phyloP scores from a whole-genome alignment of 2,888 invertebrate species.

The Xylophagus ater region DNA sequence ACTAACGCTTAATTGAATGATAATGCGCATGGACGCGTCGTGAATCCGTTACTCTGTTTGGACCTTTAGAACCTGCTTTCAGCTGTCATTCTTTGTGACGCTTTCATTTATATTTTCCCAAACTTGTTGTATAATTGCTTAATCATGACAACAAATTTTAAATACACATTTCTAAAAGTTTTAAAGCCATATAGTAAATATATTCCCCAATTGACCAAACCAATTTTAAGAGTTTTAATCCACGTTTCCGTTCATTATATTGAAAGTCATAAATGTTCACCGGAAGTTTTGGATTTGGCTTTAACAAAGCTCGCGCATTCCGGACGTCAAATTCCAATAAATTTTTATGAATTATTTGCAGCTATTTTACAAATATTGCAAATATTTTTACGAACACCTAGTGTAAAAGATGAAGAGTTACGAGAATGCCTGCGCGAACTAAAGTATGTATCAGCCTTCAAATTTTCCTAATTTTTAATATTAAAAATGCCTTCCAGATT shows the following conservation, averaged over 20 bases:
- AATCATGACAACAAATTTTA: conserved; percentile 32
- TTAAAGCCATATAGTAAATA: conserved; percentile 33
- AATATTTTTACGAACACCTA: conserved; percentile 39
- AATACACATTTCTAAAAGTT: conserved; percentile 30
- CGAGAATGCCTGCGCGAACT: conserved; percentile 41
- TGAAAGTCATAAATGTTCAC: conserved; percentile 35
- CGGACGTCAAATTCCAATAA: conserved; percentile 36
- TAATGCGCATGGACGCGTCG: no score
- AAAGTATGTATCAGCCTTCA: conserved; percentile 30
- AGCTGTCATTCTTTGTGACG: no score
- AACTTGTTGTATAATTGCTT: no score
- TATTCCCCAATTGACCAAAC: conserved; percentile 34
- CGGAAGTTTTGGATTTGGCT: conserved; percentile 36
- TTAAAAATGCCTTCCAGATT: conserved; percentile 29
- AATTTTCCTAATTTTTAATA: neutral
- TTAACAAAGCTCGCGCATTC: conserved; percentile 35
- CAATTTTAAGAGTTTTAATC: conserved; percentile 35
- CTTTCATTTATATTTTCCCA: no score
- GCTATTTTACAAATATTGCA: conserved; percentile 41
- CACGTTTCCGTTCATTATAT: conserved; percentile 40
- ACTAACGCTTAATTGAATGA: no score
- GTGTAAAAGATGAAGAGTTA: conserved; percentile 40
- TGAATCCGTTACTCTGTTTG: no score
- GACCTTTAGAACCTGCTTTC: no score
- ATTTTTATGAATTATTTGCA: conserved; percentile 43